Conservation (phyloP, 2,113 vertebrate species). For the Leucoraja erinaceus region DNA sequence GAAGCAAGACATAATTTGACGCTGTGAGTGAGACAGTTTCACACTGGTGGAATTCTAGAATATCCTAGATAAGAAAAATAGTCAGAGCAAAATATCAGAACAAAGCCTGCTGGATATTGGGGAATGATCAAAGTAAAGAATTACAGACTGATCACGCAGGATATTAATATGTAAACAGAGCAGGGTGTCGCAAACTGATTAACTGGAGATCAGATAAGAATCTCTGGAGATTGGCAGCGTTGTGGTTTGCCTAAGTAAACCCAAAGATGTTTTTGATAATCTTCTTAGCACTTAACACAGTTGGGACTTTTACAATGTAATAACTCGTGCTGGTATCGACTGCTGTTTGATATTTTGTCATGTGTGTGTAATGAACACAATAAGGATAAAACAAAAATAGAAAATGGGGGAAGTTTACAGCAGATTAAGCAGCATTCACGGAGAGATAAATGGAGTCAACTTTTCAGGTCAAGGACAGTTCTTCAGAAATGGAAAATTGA, state of each 20-base stretch:
- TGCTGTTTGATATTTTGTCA: neutral
- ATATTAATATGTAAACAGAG: constrained; percentile 12
- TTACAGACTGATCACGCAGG: neutral
- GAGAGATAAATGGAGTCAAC: too few species aligned
- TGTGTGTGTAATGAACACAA: neutral
- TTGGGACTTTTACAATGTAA: neutral
- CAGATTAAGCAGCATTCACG: too few species aligned
- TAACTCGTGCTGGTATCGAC: neutral
- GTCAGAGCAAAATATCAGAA: neutral
- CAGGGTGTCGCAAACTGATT: neutral
- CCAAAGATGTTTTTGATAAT: neutral
- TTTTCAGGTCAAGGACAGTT: too few species aligned
- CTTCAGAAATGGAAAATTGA: too few species aligned
- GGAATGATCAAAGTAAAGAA: neutral
- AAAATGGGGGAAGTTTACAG: too few species aligned
- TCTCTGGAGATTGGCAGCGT: neutral
- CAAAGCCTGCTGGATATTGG: neutral
- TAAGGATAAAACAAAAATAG: neutral
- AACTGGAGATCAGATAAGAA: neutral
- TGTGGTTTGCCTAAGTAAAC: neutral
- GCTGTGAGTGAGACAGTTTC: neutral
- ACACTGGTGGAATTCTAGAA: neutral
- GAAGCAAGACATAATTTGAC: neutral
- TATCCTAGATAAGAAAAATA: neutral
- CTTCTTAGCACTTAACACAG: neutral